A percentile compares a stretch with the other conserved stretches of the same genome.
Evolutionary conservation across 2,113 vertebrate genomes (phyloP).

Genomic region (Anoplopoma fimbria): DNA sequence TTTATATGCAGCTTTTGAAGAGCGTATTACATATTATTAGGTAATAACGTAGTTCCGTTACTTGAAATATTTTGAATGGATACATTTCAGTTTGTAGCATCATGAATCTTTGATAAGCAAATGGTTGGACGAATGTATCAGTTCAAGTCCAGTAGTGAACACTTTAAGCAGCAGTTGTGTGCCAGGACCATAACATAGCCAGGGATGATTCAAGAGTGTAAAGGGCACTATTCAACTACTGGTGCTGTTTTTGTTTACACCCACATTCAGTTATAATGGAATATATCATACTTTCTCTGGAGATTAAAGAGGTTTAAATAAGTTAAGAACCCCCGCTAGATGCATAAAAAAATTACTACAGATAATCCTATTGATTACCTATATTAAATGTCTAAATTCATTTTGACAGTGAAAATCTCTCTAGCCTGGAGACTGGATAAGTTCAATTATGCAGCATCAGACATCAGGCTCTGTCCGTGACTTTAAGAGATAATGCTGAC

Average conservation of each 20-base stretch:
- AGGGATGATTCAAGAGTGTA: background rate
- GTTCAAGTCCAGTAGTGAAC: background rate
- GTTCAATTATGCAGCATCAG: conserved; percentile 11
- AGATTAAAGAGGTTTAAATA: background rate
- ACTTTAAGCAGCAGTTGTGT: background rate
- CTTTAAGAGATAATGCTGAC: conserved; percentile 37
- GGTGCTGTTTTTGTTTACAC: conserved; percentile 2
- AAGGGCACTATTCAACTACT: background rate
- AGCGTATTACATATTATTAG: background rate
- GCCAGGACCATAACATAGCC: conserved; percentile 8
- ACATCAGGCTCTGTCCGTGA: conserved; percentile 22
- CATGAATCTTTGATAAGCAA: background rate
- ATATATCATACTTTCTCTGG: background rate
- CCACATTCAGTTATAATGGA: background rate
- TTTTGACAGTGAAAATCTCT: background rate
- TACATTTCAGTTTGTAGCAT: background rate
- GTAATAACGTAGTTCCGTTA: background rate
- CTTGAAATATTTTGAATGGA: background rate
- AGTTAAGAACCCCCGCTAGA: background rate
- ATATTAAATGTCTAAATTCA: conserved; percentile 9
- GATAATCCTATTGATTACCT: conserved; percentile 12
- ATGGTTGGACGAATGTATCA: background rate
- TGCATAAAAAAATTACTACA: background rate
- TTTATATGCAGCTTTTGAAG: background rate
- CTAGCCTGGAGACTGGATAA: background rate